These are phyloP conservation scores for Apodemus speciosus DNA, from an alignment of 2,113 vertebrate genomes.

Conservation along the genomic window DNA sequence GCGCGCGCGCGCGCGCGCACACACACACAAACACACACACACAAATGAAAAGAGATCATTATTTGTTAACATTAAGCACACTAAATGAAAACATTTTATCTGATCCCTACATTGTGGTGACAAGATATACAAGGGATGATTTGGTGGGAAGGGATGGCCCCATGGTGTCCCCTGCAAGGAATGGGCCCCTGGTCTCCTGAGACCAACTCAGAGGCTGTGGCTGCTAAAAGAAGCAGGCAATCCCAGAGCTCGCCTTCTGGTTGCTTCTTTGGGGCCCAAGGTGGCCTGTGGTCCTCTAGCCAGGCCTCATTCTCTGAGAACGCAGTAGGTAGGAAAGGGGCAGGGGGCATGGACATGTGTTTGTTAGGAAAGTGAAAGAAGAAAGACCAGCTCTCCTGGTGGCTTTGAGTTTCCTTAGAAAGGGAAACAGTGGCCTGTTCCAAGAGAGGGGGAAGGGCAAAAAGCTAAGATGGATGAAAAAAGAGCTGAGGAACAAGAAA, in stretches of 20 bases:
- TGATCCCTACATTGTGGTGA: background rate
- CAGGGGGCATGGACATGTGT: background rate
- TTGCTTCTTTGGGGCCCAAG: background rate
- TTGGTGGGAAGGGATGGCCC: background rate
- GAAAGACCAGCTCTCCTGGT: background rate
- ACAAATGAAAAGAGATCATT: background rate
- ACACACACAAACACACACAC: background rate
- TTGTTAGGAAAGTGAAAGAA: background rate
- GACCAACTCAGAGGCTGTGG: background rate
- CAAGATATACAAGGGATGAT: too few relatives aligned
- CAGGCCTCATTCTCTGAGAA: background rate
- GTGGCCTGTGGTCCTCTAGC: background rate
- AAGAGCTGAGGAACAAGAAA: accelerated
- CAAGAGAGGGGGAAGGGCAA: background rate
- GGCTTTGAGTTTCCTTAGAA: background rate
- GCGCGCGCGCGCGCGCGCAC: background rate
- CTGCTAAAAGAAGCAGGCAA: background rate
- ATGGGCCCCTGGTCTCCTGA: background rate
- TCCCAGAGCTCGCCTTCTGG: background rate
- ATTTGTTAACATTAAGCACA: background rate
- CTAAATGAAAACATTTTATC: background rate
- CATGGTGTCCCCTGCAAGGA: background rate
- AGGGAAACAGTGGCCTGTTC: background rate
- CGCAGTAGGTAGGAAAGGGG: background rate
- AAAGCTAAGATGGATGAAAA: background rate